Conservation (phyloP, 2,888 invertebrate species). For the Limnephilus marmoratus region DNA sequence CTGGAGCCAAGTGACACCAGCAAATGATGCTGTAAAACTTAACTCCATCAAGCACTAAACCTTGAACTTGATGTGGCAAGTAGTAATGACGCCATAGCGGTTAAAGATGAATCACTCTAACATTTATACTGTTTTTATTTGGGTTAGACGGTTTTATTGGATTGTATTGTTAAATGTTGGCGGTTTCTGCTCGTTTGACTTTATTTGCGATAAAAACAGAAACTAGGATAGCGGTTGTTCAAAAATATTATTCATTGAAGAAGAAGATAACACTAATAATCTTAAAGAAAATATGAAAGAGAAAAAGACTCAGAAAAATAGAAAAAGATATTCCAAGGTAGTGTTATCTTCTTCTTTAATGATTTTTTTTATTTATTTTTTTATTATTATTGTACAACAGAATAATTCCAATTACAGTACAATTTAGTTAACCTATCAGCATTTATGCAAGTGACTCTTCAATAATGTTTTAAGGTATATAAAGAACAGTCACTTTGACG, state of each 20-base stretch:
- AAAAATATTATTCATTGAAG: neutral
- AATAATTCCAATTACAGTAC: no score
- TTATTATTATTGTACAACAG: no score
- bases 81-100: neutral
- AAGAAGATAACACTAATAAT: no score
- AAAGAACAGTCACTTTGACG: no score
- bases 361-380: no score
- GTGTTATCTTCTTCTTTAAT: no score
- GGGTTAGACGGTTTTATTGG: constrained; percentile 2
- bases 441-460: no score
- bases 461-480: no score
- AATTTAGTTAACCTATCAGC: no score
- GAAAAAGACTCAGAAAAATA: no score
- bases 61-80: constrained; percentile 47
- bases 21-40: constrained; percentile 52
- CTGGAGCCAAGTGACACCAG: constrained; percentile 34
- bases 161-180: neutral
- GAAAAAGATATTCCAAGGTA: no score
- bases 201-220: neutral
- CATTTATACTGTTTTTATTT: neutral
- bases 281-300: no score
- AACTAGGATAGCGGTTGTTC: neutral
- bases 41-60: constrained; percentile 49
- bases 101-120: neutral
- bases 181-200: neutral